Conservation (phyloP, 2,797 vertebrate species). For the Amphiprion clarkii region DNA sequence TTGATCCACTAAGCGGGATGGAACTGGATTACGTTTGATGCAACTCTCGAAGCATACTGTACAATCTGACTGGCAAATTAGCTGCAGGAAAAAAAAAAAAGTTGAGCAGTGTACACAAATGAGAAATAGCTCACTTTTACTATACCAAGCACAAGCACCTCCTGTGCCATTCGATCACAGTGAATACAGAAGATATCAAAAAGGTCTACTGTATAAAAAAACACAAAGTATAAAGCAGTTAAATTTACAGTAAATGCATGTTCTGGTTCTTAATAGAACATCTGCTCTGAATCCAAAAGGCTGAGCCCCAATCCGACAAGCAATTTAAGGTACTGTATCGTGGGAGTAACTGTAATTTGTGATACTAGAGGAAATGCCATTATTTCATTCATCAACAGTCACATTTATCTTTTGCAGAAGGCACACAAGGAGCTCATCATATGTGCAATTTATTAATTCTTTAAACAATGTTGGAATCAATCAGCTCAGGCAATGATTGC, state of each 20-base stretch:
- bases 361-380: conserved; percentile 65
- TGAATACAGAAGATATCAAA: conserved; percentile 83
- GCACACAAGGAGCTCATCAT: conserved; percentile 77
- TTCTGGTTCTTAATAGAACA: conserved; percentile 53
- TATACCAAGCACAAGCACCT: conserved; percentile 70
- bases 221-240: conserved; percentile 82
- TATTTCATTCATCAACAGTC: conserved; percentile 74
- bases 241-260: conserved; percentile 74
- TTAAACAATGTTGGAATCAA: conserved; percentile 56
- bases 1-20: conserved; percentile 66
- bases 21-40: conserved; percentile 59
- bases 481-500: conserved; percentile 48
- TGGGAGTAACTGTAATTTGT: conserved; percentile 61
- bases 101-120: conserved; percentile 62
- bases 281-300: conserved; percentile 65
- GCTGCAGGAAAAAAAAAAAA: conserved; percentile 43
- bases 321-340: conserved; percentile 48
- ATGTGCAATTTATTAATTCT: conserved; percentile 64
- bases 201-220: conserved; percentile 81
- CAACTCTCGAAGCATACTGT: conserved; percentile 61
- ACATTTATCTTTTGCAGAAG: conserved; percentile 70
- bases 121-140: conserved; percentile 67
- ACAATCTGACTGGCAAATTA: conserved; percentile 74
- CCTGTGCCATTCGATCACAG: conserved; percentile 76
- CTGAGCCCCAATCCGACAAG: conserved; percentile 51